These are phyloP conservation scores for Pteropus alecto DNA, from an alignment of 2,113 vertebrate genomes.

Conservation along the genomic window DNA sequence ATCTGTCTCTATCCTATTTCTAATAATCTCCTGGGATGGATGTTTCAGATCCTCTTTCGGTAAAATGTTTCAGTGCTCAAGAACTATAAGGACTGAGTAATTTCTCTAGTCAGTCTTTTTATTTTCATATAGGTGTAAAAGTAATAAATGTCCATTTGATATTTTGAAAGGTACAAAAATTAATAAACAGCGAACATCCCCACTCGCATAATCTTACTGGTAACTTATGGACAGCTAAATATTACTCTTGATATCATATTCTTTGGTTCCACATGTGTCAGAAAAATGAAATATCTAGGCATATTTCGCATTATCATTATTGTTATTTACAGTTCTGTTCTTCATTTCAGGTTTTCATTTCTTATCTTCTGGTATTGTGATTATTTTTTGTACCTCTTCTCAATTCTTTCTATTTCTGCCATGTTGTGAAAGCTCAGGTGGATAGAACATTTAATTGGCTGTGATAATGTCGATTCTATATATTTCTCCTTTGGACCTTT, in stretches of 20 bases:
- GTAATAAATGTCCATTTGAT: neutral
- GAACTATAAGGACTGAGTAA: neutral
- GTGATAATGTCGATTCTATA: neutral
- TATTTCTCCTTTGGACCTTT: neutral
- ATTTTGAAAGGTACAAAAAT: neutral
- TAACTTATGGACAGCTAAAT: neutral
- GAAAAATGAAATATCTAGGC: neutral
- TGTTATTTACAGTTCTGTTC: neutral
- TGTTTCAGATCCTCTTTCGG: slow-evolving; percentile 14
- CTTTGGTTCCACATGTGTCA: neutral
- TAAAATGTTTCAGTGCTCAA: neutral
- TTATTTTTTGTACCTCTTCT: neutral
- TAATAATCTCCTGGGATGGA: neutral
- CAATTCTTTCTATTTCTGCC: neutral
- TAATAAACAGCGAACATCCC: neutral
- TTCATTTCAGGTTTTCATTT: neutral
- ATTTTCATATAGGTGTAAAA: slow-evolving; percentile 10
- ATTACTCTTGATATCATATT: neutral
- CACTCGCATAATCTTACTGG: neutral
- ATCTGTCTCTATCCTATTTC: slow-evolving; percentile 25
- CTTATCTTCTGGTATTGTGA: neutral
- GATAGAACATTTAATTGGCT: neutral
- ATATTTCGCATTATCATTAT: neutral
- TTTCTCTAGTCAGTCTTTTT: neutral
- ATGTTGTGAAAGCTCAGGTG: neutral